Percentiles rank a stretch among this genome's conserved stretches.
Conservation (phyloP, 2,888 invertebrate species). For the Oxytorus armatus region DNA sequence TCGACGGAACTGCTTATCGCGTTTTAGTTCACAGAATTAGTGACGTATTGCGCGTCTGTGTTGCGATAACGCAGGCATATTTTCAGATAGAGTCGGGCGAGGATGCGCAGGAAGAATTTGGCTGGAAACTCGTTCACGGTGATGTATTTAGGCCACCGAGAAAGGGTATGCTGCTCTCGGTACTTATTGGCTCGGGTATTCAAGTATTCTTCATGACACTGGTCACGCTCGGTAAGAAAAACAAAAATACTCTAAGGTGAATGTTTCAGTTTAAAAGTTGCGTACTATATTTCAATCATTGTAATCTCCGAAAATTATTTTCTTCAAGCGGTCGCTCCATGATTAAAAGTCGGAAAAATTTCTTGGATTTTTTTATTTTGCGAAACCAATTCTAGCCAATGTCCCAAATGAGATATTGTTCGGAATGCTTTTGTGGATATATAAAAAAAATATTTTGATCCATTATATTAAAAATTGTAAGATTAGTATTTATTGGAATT, state of each 20-base stretch:
- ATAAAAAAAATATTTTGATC: no score
- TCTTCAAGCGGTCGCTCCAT: no score
- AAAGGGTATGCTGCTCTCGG: conserved; percentile 97
- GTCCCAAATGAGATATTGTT: neutral
- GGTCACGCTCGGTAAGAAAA: conserved; percentile 90
- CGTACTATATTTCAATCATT: neutral
- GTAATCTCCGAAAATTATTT: no score
- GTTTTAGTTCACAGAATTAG: conserved; percentile 61
- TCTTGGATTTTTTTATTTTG: no score
- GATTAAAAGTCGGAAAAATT: no score
- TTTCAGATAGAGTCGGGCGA: conserved; percentile 91
- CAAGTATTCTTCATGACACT: conserved; percentile 98
- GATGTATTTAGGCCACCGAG: conserved; percentile 98
- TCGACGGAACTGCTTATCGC: neutral
- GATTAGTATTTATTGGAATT: no score
- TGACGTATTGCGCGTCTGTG: conserved; percentile 77
- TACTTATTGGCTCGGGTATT: conserved; percentile 97
- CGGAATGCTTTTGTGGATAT: no score
- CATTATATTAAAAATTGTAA: no score
- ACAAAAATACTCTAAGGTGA: conserved; percentile 3
- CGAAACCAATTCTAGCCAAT: no score
- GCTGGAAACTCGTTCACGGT: conserved; percentile 99
- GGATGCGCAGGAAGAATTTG: conserved; percentile 97
- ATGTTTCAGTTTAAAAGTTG: neutral
- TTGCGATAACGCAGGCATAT: conserved; percentile 82